Evolutionary conservation across 1,140 invertebrate genomes (phyloP).

Genomic region (Manduca sexta): DNA sequence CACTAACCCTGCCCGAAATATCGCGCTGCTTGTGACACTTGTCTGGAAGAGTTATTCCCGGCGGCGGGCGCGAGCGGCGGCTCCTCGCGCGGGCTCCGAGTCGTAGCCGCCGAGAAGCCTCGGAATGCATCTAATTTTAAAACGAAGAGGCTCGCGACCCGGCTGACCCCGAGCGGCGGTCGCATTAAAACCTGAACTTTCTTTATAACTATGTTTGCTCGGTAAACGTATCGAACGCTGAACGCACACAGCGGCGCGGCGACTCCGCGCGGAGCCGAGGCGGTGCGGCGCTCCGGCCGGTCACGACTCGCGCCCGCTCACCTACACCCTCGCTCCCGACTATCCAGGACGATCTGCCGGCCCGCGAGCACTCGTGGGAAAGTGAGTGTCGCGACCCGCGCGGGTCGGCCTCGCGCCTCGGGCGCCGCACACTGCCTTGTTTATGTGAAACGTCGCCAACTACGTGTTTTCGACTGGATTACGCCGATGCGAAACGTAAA

Average conservation of each 20-base stretch:
- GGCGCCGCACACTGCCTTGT: conserved; percentile 12
- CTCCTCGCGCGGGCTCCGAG: conserved; percentile 34
- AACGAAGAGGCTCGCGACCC: conserved; percentile 67
- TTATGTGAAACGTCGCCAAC: conserved; percentile 33
- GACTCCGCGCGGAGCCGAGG: conserved; percentile 29
- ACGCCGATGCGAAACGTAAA: conserved; percentile 37
- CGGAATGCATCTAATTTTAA: conserved; percentile 72
- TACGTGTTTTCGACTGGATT: conserved; percentile 27
- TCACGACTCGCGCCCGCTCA: conserved; percentile 52
- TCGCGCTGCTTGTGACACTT: conserved; percentile 38
- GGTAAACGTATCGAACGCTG: conserved; percentile 51
- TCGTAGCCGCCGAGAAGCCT: conserved; percentile 50
- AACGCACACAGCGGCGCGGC: conserved; percentile 47
- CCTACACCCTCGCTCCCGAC: conserved; percentile 49
- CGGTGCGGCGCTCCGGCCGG: conserved; percentile 41
- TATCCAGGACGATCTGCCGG: conserved; percentile 64
- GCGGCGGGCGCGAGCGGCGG: conserved; percentile 36
- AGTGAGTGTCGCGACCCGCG: conserved; percentile 36
- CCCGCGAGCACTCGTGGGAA: conserved; percentile 56
- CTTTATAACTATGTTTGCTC: conserved; percentile 69
- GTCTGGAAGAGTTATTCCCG: conserved; percentile 59
- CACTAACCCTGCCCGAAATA: conserved; percentile 65
- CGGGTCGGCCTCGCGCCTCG: conserved; percentile 32
- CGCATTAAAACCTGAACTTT: conserved; percentile 71
- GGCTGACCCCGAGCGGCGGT: conserved; percentile 61